Conservation (phyloP, 1,140 invertebrate species). For the Plodia interpunctella region DNA sequence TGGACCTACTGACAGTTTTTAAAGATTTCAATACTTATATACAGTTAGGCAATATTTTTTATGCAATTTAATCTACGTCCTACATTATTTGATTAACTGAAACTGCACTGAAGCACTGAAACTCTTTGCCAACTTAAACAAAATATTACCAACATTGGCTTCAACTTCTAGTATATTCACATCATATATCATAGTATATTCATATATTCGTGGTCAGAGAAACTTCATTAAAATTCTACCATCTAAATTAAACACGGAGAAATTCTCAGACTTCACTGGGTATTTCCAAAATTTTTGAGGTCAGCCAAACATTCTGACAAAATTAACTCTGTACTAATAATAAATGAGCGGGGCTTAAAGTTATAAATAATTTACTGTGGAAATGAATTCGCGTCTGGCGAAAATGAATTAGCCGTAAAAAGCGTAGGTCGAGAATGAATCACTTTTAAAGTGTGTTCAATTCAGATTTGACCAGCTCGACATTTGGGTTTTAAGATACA, state of each 20-base stretch:
- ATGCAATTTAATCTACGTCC: too few species aligned
- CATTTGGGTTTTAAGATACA: too few species aligned
- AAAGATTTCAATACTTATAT: too few species aligned
- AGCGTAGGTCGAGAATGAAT: background rate
- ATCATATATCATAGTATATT: too few species aligned
- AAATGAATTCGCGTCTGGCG: background rate
- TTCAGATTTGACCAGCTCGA: background rate
- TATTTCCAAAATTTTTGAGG: constrained; percentile 12
- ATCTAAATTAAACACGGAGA: background rate
- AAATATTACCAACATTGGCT: too few species aligned
- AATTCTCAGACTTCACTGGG: background rate
- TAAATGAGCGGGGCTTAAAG: constrained; percentile 33
- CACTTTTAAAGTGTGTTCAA: background rate
- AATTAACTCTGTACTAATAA: constrained; percentile 37
- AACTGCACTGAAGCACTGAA: too few species aligned
- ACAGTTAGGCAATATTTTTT: too few species aligned
- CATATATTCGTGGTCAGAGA: too few species aligned
- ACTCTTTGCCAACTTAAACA: too few species aligned
- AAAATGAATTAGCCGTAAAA: constrained; percentile 5
- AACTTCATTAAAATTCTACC: background rate
- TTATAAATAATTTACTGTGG: constrained; percentile 34
- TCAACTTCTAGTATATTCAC: background rate
- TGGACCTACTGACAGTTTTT: too few species aligned
- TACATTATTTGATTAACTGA: too few species aligned
- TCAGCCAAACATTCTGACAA: constrained; percentile 9